Percentiles rank a stretch among this genome's conserved stretches.
Evolutionary conservation across 2,797 vertebrate species (phyloP).

Genomic region (Todus mexicanus): DNA sequence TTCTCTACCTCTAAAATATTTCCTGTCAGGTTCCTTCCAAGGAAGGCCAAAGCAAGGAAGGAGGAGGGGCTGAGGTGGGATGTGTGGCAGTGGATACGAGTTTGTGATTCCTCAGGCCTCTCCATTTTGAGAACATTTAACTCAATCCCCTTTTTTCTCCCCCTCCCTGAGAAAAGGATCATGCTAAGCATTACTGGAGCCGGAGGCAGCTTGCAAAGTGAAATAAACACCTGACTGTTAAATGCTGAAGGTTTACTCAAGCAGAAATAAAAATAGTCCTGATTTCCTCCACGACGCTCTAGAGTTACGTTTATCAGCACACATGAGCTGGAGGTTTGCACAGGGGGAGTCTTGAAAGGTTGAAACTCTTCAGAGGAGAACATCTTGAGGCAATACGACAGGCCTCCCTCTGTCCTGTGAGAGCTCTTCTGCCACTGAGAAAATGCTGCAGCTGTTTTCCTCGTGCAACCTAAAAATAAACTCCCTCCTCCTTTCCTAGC

Average conservation of each 20-base stretch:
- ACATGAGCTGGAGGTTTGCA: conserved; percentile 2
- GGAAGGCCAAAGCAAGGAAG: conserved; percentile 17
- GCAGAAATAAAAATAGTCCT: conserved; percentile 63
- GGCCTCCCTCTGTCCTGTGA: background rate
- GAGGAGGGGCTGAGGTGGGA: conserved; percentile 25
- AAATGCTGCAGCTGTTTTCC: conserved; percentile 48
- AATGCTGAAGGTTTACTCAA: conserved; percentile 74
- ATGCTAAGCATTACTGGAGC: conserved; percentile 64
- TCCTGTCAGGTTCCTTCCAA: conserved; percentile 71
- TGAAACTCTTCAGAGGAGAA: conserved; percentile 4
- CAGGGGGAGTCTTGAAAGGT: background rate
- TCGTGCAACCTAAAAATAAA: conserved; percentile 40
- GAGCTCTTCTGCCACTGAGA: background rate
- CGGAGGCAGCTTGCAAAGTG: conserved; percentile 66
- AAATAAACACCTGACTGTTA: conserved; percentile 74
- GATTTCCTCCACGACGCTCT: conserved; percentile 48
- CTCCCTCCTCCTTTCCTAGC: background rate
- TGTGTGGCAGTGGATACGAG: conserved; percentile 28
- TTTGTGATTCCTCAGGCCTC: conserved; percentile 60
- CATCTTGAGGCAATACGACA: conserved; percentile 3
- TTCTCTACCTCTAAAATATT: conserved; percentile 71
- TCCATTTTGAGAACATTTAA: conserved; percentile 53
- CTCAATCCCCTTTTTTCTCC: conserved; percentile 6
- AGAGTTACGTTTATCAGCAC: conserved; percentile 19
- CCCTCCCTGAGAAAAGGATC: conserved; percentile 34